Evolutionary conservation across 2,113 vertebrate species (phyloP).

Genomic region (Gulo gulo): DNA sequence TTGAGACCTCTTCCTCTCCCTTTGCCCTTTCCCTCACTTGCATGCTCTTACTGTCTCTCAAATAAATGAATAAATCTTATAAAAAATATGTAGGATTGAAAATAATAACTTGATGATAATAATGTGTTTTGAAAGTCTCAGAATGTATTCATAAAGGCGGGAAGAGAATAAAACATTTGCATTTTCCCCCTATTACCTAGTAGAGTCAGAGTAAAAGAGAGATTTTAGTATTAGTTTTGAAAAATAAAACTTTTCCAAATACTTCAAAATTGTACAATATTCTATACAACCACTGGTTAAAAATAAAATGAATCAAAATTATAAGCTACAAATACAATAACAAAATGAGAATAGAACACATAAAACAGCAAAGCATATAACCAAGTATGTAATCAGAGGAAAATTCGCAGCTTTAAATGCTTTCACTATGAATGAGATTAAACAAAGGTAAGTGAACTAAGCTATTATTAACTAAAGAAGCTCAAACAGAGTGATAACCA

Average conservation of each 20-base stretch:
- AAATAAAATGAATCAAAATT: slow-evolving; percentile 36
- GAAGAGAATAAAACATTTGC: background rate
- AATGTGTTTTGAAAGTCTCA: background rate
- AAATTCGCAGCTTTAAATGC: background rate
- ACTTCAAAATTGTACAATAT: background rate
- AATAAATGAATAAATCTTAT: background rate
- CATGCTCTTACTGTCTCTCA: background rate
- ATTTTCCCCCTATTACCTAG: background rate
- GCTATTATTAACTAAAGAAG: background rate
- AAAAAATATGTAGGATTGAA: background rate
- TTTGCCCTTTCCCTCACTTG: background rate
- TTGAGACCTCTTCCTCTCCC: background rate
- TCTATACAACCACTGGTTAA: background rate
- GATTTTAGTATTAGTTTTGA: background rate
- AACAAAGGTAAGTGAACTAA: background rate
- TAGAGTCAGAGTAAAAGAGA: background rate
- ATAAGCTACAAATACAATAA: background rate
- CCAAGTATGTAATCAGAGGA: background rate
- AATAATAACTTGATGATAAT: background rate
- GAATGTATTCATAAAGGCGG: background rate
- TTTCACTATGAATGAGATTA: background rate
- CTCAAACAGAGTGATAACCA: too few relatives aligned
- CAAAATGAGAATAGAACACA: background rate
- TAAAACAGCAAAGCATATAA: background rate
- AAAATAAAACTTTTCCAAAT: background rate